phyloP scores from a whole-genome alignment of 2,888 invertebrate genomes.

The Rhorus exstirpatorius region DNA sequence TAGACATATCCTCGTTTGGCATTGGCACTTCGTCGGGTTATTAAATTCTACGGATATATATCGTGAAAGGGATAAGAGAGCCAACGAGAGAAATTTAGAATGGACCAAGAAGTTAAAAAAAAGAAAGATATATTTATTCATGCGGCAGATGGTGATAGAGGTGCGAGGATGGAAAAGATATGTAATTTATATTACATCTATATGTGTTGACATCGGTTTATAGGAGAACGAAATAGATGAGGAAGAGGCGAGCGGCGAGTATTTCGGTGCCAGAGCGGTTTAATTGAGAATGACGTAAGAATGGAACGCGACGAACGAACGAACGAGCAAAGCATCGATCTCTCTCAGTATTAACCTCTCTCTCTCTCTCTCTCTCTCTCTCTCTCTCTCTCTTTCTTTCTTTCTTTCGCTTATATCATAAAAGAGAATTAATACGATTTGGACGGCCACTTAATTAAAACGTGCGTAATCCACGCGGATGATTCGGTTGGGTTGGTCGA shows the following conservation, averaged over 20 bases:
- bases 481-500: slow-evolving; percentile 28
- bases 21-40: too few relatives aligned
- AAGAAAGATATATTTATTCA: slow-evolving; percentile 8
- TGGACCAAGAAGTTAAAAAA: too few relatives aligned
- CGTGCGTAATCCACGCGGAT: slow-evolving; percentile 41
- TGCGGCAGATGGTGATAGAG: not conserved
- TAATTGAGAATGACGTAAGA: slow-evolving; percentile 43
- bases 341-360: not conserved
- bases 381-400: not conserved
- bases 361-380: slow-evolving; percentile 6
- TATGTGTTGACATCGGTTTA: not conserved
- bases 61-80: too few relatives aligned
- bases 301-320: slow-evolving; percentile 10
- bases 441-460: slow-evolving; percentile 33
- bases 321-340: slow-evolving; percentile 13
- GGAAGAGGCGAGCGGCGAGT: slow-evolving; percentile 5
- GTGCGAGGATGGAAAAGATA: slow-evolving; percentile 17
- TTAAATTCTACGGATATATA: too few relatives aligned
- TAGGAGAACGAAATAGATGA: slow-evolving; percentile 11
- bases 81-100: too few relatives aligned
- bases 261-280: not conserved
- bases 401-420: not conserved
- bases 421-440: slow-evolving; percentile 42
- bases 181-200: slow-evolving; percentile 34
- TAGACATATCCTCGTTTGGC: too few relatives aligned